A percentile compares a stretch with the other conserved stretches of the same genome.
These are phyloP conservation scores for Andrena fulva DNA, from an alignment of 2,888 invertebrate genomes.

Conservation along the genomic window DNA sequence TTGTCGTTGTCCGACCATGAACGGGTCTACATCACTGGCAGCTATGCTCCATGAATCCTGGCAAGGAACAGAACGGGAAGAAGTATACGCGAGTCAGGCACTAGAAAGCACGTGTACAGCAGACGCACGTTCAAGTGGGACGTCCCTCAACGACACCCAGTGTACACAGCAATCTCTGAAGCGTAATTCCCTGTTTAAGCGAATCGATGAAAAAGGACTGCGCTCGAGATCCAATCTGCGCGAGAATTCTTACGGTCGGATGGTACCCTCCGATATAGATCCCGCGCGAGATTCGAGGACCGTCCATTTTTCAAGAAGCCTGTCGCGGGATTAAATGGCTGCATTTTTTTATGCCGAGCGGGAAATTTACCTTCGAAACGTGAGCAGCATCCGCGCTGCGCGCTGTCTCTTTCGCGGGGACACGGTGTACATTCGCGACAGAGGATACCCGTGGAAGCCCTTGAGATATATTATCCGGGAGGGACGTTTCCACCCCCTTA, in stretches of 20 bases:
- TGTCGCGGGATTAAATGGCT: conserved; percentile 38
- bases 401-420: conserved; percentile 45
- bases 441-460: conserved; percentile 53
- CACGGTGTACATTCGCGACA: conserved; percentile 37
- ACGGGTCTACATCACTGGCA: too few relatives aligned
- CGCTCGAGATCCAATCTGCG: neutral
- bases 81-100: too few relatives aligned
- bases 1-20: too few relatives aligned
- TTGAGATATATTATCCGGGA: conserved; percentile 73
- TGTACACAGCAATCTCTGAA: neutral
- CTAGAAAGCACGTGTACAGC: too few relatives aligned
- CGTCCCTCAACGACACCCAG: neutral
- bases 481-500: conserved; percentile 69
- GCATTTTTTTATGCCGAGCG: conserved; percentile 12
- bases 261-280: neutral
- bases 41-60: too few relatives aligned
- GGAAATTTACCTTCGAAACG: conserved; percentile 49
- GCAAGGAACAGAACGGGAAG: too few relatives aligned
- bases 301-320: conserved; percentile 27
- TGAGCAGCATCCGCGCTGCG: conserved; percentile 44
- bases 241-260: neutral
- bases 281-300: neutral
- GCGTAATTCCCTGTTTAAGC: neutral
- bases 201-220: conserved; percentile 7
- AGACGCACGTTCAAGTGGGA: too few relatives aligned